Base-by-base conservation (phyloP, 2,113 vertebrate genomes). In the Cyanoderma ruficeps region DNA sequence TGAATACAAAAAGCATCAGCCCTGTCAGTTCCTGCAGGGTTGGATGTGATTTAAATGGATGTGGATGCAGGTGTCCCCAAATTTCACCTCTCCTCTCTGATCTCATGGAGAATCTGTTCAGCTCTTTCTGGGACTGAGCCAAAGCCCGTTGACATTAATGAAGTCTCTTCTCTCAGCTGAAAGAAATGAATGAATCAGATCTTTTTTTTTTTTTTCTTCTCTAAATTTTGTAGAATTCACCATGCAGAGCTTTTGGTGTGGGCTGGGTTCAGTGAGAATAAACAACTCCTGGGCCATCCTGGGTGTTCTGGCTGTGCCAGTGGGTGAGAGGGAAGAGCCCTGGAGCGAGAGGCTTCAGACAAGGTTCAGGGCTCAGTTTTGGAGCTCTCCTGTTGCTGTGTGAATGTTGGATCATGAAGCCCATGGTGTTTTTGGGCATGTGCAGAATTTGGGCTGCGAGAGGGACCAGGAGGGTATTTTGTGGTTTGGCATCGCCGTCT, bases 81-180 rank as follows among this genome's bases (percentile, higher is more conserved):
- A 90, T 90, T 50, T 64, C 82, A 90, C 93, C 93, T 89, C 83
- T 91, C 68, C 70, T 90, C 93, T 80, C 76, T 63, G 82, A 83
- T 86, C 90, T 60, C 27, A 5, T 60, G 88, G 78, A 67, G 71
- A 64, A 80, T 75, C 72, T 70, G 6, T 90, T 90, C 75, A 67
- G 0, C 64, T 83, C 42, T 42, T 82, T 44, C 21, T 86, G 93
- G 79, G 75, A 3, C 56, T 27, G 56, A 95, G 79, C 94, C 87
- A 90, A 57, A 83, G 84, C 68, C 79, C 74, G 75, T 52, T 90
- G 90, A 27, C 55, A 37, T 78, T 77, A 86, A 86, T 56, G 68
- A 75, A 78, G 64, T 49, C 49, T 95, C 87, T 70, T 33, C 61
- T 71, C 27, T 72, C 5, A 1, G 30, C 59, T 81, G 8, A 46